Conservation (phyloP, 2,797 vertebrate genomes). For the Hydrocynus forskahlii region DNA sequence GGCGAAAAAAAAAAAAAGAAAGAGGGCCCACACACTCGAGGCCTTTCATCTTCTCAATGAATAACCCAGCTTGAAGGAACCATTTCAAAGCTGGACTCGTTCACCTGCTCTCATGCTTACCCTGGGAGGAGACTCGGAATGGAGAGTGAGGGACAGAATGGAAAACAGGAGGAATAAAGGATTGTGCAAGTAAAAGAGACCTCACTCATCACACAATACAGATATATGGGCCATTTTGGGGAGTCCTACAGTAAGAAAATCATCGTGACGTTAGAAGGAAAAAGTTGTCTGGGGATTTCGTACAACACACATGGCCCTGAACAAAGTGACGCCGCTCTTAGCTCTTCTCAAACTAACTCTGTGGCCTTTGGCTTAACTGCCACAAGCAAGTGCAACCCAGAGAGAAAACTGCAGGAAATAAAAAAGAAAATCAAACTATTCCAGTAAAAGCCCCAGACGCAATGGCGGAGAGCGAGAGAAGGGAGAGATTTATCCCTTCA, state of each 20-base stretch:
- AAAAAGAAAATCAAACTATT: slow-evolving; percentile 51
- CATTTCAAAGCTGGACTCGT: slow-evolving; percentile 48
- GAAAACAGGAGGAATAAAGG: slow-evolving; percentile 35
- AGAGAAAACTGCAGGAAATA: slow-evolving; percentile 42
- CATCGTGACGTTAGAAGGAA: background rate
- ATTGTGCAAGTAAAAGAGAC: slow-evolving; percentile 13
- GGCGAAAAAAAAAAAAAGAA: slow-evolving; percentile 1
- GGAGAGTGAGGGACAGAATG: slow-evolving; percentile 18
- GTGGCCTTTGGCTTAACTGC: background rate
- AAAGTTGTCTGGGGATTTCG: background rate
- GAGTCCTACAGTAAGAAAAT: background rate
- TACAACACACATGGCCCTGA: slow-evolving; percentile 9
- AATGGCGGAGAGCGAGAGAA: slow-evolving; percentile 55
- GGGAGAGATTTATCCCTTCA: slow-evolving; percentile 83
- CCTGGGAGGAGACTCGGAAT: slow-evolving; percentile 19
- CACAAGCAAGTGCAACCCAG: background rate
- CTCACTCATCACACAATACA: background rate
- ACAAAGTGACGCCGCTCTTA: background rate
- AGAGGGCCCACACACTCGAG: slow-evolving; percentile 45
- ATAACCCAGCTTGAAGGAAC: slow-evolving; percentile 57
- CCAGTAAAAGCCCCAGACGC: slow-evolving; percentile 35
- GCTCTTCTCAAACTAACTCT: slow-evolving; percentile 16
- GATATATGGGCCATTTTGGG: background rate
- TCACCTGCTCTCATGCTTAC: slow-evolving; percentile 53
- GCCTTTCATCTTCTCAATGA: slow-evolving; percentile 68